Base-by-base conservation (phyloP, 2,888 invertebrate genomes). In the Podabrus alpinus region DNA sequence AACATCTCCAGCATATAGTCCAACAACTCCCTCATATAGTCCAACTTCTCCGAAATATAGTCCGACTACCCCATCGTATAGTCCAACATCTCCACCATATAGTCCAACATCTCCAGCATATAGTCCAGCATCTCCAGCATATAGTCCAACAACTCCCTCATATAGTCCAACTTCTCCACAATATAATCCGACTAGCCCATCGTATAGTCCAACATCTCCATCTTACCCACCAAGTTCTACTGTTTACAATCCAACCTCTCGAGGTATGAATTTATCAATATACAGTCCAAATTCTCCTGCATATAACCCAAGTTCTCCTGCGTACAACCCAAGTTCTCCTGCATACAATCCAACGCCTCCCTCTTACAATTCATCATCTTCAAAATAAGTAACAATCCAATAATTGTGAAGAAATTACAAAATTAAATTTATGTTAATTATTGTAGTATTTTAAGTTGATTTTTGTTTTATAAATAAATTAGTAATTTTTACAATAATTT, bases 151-250 rank as follows among this genome's bases (percentile, higher is more conserved):
- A n/a, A n/a, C n/a, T n/a, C n/a, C n/a, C n/a, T n/a, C n/a, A n/a
- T n/a, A n/a, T n/a, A n/a, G n/a, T n/a, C n/a, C n/a, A n/a, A n/a
- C n/a, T n/a, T n/a, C n/a, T n/a, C n/a, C n/a, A n/a, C 92, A 92
- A 70, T 96, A 96, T 85, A 92, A 94, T 9, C 95, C 97, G 1
- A 92, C 94, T 0, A 92, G 92, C 9, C 95, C 95, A 0, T 91
- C 90, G 0, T 95, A 95, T 82, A 93, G 94, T 0, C 96, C 96
- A 0, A 94, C 94, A 1, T 94, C 93, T 81, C 96, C 95, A 0
- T 90, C 92, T 87, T 86, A 92, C 88, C 86, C 92, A 11, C 92
- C 88, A 81, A 91, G 90, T 1, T 90, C 90, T 1, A 89, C 89
- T 1, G 86, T 85, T 16, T 90, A 94, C 81, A 93, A 94, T 0